Percentiles rank a stretch among this genome's conserved stretches.
phyloP scores from a whole-genome alignment of 2,797 vertebrate genomes.

The Ctenopoma multispine region DNA sequence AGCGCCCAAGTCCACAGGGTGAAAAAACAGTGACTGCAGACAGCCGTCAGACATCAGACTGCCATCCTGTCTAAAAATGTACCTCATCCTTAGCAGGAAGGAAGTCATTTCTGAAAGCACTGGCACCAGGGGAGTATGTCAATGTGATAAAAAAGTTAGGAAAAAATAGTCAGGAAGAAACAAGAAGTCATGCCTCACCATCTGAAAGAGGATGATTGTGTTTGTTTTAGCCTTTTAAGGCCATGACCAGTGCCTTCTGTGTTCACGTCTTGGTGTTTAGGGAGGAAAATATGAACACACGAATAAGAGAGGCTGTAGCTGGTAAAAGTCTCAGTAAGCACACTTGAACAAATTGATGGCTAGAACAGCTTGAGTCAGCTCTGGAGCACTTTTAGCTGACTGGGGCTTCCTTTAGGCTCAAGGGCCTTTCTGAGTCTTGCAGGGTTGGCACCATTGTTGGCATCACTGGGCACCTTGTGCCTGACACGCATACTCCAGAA shows the following conservation, averaged over 20 bases:
- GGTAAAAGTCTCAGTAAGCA: conserved; percentile 50
- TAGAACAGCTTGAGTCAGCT: conserved; percentile 73
- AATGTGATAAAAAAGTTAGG: conserved; percentile 56
- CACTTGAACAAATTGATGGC: conserved; percentile 65
- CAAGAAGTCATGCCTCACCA: conserved; percentile 61
- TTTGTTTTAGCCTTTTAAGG: conserved; percentile 84
- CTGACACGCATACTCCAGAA: conserved; percentile 16
- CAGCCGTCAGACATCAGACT: conserved; percentile 69
- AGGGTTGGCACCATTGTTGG: conserved; percentile 47
- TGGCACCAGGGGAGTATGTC: conserved; percentile 74
- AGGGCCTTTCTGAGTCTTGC: conserved; percentile 44
- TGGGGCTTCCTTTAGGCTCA: conserved; percentile 56
- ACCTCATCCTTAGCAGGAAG: conserved; percentile 81
- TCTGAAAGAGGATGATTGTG: conserved; percentile 55
- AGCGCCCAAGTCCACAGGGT: conserved; percentile 10
- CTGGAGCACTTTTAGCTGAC: conserved; percentile 65
- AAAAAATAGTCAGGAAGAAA: conserved; percentile 59
- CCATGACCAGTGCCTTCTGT: conserved; percentile 35
- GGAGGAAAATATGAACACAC: conserved; percentile 62
- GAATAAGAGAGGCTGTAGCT: conserved; percentile 48
- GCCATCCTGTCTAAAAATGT: conserved; percentile 83
- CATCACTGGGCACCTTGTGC: conserved; percentile 25
- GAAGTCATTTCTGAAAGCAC: conserved; percentile 83
- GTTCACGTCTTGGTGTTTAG: conserved; percentile 47
- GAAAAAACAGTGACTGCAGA: conserved; percentile 45